Conservation (phyloP, 2,797 vertebrate species). For the Diplodus puntazzo region DNA sequence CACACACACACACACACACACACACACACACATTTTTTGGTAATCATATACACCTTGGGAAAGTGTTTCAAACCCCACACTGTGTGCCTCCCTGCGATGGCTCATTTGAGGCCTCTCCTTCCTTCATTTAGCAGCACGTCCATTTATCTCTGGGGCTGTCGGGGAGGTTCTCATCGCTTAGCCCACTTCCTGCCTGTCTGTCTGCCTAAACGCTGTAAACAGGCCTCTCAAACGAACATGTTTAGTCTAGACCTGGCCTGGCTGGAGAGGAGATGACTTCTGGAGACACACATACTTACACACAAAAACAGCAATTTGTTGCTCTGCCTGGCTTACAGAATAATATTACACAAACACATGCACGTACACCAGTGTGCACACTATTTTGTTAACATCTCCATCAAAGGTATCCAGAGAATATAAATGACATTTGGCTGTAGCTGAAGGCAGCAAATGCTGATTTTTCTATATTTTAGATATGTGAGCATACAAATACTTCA, state of each 20-base stretch:
- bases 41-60: conserved; percentile 50
- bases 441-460: conserved; percentile 26
- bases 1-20: conserved; percentile 1
- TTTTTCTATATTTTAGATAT: conserved; percentile 35
- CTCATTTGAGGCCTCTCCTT: conserved; percentile 81
- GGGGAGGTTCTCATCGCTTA: conserved; percentile 69
- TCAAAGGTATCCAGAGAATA: conserved; percentile 40
- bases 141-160: conserved; percentile 81
- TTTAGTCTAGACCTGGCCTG: conserved; percentile 69
- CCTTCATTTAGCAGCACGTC: conserved; percentile 79
- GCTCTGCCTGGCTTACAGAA: conserved; percentile 24
- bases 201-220: conserved; percentile 68
- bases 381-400: conserved; percentile 44
- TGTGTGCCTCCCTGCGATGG: conserved; percentile 67
- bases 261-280: conserved; percentile 33
- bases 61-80: conserved; percentile 66
- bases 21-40: conserved; percentile 46
- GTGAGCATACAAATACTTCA: conserved; percentile 22
- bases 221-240: conserved; percentile 58
- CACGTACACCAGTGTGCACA: conserved; percentile 1
- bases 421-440: conserved; percentile 41
- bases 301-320: conserved; percentile 37
- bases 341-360: conserved; percentile 16
- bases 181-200: conserved; percentile 70
- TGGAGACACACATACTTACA: conserved; percentile 37